These are phyloP conservation scores for Anniella stebbinsi DNA, from an alignment of 2,797 vertebrate genomes.

Conservation along the genomic window DNA sequence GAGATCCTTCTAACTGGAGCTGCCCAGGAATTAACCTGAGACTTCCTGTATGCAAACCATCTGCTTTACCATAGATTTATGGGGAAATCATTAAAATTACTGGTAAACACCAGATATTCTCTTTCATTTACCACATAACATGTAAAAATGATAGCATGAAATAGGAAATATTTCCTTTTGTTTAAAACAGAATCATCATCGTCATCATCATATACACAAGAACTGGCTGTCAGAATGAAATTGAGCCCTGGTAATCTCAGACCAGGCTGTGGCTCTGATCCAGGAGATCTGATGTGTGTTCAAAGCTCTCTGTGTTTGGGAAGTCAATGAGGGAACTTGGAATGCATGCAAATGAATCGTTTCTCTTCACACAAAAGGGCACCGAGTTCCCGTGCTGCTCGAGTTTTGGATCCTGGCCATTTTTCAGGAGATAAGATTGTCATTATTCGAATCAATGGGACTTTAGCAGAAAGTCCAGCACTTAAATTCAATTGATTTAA, in stretches of 20 bases:
- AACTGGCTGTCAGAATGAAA: not conserved
- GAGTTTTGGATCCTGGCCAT: not conserved
- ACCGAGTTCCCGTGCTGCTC: not conserved
- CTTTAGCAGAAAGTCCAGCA: not conserved
- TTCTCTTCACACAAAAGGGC: not conserved
- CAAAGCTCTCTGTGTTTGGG: not conserved
- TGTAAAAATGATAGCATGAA: not conserved
- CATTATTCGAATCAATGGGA: not conserved
- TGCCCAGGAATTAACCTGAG: not conserved
- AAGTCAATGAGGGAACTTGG: not conserved
- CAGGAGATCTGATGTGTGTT: not conserved
- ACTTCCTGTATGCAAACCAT: not conserved
- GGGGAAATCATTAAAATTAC: not conserved
- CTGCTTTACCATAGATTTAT: not conserved
- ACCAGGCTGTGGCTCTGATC: not conserved
- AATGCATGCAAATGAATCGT: not conserved
- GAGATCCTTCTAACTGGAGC: not conserved
- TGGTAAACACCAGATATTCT: not conserved
- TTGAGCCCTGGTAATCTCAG: not conserved
- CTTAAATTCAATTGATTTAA: constrained; percentile 1
- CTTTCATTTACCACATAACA: not conserved
- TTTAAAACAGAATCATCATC: not conserved
- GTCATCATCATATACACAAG: not conserved
- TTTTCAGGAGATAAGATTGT: not conserved
- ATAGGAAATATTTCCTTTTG: not conserved